phyloP scores from a whole-genome alignment of 1,140 invertebrate genomes.

The Drosophila prosaltans region DNA sequence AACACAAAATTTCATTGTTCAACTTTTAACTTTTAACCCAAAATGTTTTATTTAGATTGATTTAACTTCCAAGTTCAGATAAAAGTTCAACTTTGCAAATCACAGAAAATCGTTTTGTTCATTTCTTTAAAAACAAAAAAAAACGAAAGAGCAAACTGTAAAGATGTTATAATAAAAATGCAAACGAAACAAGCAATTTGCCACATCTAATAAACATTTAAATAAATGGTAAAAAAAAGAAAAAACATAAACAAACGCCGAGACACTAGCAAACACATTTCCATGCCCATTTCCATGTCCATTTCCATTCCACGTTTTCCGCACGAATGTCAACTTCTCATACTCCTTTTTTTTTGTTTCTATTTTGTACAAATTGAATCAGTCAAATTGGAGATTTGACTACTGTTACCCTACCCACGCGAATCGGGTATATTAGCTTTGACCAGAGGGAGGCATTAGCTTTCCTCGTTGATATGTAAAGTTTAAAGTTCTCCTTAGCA shows the following conservation, averaged over 20 bases:
- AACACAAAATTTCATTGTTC: too few species aligned
- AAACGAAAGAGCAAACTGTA: background rate
- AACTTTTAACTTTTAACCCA: too few species aligned
- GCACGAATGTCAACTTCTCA: constrained; percentile 11
- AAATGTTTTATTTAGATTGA: background rate
- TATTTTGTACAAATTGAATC: constrained; percentile 59
- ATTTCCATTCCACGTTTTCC: constrained; percentile 2
- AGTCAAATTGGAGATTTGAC: constrained; percentile 51
- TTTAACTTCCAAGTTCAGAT: background rate
- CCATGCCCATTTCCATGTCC: constrained; percentile 3
- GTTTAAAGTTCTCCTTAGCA: too few species aligned
- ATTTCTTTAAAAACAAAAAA: background rate
- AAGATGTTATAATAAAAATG: background rate
- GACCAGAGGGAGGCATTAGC: too few species aligned
- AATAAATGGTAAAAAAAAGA: background rate
- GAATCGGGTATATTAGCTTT: background rate
- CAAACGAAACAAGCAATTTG: constrained; percentile 11
- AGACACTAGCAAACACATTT: constrained; percentile 1
- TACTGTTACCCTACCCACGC: background rate
- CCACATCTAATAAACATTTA: constrained; percentile 14
- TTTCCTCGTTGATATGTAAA: too few species aligned
- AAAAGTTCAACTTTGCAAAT: background rate
- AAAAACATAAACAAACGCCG: background rate
- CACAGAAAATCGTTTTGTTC: constrained; percentile 1
- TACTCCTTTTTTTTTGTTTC: background rate